Percentiles rank a stretch among this genome's conserved stretches.
Evolutionary conservation across 2,888 invertebrate species (phyloP).

Genomic region (Calameuta pallipes): DNA sequence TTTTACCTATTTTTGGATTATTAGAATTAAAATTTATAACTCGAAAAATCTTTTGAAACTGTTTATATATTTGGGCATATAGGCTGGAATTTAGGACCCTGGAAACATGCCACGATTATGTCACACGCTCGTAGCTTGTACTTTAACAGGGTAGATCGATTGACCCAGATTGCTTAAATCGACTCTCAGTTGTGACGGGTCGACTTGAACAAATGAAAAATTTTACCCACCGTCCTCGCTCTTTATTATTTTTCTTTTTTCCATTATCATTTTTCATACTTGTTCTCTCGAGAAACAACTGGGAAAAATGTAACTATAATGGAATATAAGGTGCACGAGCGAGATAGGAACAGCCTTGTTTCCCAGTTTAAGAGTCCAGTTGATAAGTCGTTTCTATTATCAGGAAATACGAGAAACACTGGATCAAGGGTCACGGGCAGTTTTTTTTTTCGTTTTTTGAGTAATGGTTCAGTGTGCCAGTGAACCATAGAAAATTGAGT

Average conservation of each 20-base stretch:
- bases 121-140: neutral
- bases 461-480: neutral
- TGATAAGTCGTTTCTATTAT: neutral
- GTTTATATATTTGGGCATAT: neutral
- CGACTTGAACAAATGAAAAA: neutral
- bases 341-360: neutral
- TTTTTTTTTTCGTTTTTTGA: neutral
- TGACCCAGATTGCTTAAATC: neutral
- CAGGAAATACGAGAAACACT: neutral
- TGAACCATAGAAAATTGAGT: neutral
- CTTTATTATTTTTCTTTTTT: neutral
- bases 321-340: too few species aligned
- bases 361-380: neutral
- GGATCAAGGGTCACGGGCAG: neutral
- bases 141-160: neutral
- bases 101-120: neutral
- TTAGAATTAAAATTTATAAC: neutral
- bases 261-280: neutral
- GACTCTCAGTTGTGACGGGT: neutral
- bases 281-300: neutral
- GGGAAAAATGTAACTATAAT: too few species aligned
- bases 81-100: neutral
- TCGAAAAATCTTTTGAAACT: neutral
- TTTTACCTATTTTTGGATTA: neutral
- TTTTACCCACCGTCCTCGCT: neutral